These are phyloP conservation scores for Notarius lentiginosus DNA, from an alignment of 2,113 vertebrate species.

Conservation along the genomic window DNA sequence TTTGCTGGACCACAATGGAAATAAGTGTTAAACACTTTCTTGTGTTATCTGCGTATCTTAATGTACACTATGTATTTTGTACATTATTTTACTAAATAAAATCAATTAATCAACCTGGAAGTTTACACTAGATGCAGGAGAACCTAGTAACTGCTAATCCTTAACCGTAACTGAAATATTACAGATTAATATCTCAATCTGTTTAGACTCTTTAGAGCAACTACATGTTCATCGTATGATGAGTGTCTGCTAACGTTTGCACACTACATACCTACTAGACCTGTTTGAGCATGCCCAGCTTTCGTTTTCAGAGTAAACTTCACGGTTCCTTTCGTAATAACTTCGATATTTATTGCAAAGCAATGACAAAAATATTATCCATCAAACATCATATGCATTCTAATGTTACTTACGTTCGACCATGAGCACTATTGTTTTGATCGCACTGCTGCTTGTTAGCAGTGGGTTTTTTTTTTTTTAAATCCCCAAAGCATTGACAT, in stretches of 20 bases:
- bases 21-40: too few species aligned
- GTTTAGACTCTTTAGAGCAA: not conserved
- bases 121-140: not conserved
- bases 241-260: not conserved
- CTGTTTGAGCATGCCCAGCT: slow-evolving; percentile 7
- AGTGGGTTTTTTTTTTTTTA: not conserved
- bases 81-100: too few species aligned
- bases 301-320: not conserved
- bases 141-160: not conserved
- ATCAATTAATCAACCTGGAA: not conserved
- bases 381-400: not conserved
- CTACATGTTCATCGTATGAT: not conserved
- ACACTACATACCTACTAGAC: not conserved
- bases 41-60: too few species aligned
- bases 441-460: not conserved
- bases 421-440: not conserved
- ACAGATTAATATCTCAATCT: not conserved
- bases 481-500: not conserved
- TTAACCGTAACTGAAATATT: not conserved
- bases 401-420: not conserved
- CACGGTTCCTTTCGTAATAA: not conserved
- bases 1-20: too few species aligned
- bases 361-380: not conserved
- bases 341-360: not conserved
- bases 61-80: too few species aligned